A percentile compares a stretch with the other conserved stretches of the same genome.
These are phyloP conservation scores for Agelaius phoeniceus DNA, from an alignment of 2,113 vertebrate species.

Conservation along the genomic window DNA sequence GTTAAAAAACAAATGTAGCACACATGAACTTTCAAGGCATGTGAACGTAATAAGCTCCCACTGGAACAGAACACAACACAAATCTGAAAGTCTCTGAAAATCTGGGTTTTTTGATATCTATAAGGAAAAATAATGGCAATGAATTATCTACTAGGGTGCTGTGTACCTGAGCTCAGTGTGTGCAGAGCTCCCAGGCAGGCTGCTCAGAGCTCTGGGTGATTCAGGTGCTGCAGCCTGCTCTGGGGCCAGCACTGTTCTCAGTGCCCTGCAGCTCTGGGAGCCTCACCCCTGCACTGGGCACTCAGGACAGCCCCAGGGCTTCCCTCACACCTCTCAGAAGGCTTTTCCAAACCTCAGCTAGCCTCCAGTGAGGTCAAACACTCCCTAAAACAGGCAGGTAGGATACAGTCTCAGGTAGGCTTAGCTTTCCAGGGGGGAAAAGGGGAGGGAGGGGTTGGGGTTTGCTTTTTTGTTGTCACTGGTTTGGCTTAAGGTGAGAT, in stretches of 20 bases:
- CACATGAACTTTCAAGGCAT: background rate
- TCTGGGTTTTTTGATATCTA: background rate
- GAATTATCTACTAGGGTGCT: too few relatives aligned
- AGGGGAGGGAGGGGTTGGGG: rapidly evolving
- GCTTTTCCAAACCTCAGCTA: background rate
- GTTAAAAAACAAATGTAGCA: background rate
- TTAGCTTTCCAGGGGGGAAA: rapidly evolving
- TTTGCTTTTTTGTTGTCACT: background rate
- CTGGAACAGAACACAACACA: background rate
- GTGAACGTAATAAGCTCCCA: background rate
- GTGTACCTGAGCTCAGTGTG: background rate
- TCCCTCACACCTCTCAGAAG: background rate
- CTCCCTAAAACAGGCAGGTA: background rate
- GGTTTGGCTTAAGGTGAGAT: background rate
- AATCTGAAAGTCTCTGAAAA: background rate
- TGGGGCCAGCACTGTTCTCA: background rate
- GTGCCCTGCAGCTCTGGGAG: background rate
- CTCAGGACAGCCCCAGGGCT: too few relatives aligned
- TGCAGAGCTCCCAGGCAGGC: background rate
- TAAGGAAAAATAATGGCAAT: background rate
- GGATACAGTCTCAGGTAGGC: background rate
- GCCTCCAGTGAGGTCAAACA: background rate
- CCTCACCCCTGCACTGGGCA: background rate
- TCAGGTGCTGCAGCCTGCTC: background rate
- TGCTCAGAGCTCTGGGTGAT: background rate